A percentile compares a stretch with the other conserved stretches of the same genome.
phyloP scores from a whole-genome alignment of 2,113 vertebrate species.

The Cisticola juncidis region DNA sequence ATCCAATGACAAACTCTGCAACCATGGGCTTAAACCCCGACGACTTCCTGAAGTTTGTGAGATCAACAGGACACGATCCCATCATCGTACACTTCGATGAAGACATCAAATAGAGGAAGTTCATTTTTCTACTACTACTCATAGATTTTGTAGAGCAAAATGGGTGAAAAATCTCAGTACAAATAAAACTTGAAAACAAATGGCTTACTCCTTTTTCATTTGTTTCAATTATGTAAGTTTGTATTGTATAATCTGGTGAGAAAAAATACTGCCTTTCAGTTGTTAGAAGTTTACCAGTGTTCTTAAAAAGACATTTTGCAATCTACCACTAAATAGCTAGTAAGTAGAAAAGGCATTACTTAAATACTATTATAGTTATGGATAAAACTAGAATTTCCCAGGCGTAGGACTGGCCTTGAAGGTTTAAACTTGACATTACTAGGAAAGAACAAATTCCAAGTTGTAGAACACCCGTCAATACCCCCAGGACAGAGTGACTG shows the following conservation, averaged over 20 bases:
- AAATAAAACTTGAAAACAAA: background rate
- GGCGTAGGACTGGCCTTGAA: background rate
- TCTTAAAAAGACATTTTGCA: background rate
- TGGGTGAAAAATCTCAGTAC: background rate
- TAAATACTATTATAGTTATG: background rate
- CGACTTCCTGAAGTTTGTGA: constrained; percentile 86
- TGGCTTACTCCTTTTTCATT: background rate
- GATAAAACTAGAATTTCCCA: background rate
- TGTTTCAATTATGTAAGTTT: background rate
- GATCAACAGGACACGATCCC: constrained; percentile 87
- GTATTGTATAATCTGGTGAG: background rate
- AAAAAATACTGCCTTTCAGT: background rate
- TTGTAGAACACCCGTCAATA: background rate
- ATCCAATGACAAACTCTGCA: constrained; percentile 92
- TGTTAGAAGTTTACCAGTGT: background rate
- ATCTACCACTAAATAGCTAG: background rate
- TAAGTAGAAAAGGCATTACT: background rate
- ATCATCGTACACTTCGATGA: constrained; percentile 70
- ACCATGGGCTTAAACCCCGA: constrained; percentile 85
- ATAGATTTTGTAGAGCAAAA: background rate
- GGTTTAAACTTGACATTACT: background rate
- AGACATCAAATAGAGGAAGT: background rate
- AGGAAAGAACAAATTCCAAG: background rate
- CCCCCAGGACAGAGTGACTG: background rate
- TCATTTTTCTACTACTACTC: background rate